Conservation (phyloP, 2,888 invertebrate species). For the Pilophorus perplexus region DNA sequence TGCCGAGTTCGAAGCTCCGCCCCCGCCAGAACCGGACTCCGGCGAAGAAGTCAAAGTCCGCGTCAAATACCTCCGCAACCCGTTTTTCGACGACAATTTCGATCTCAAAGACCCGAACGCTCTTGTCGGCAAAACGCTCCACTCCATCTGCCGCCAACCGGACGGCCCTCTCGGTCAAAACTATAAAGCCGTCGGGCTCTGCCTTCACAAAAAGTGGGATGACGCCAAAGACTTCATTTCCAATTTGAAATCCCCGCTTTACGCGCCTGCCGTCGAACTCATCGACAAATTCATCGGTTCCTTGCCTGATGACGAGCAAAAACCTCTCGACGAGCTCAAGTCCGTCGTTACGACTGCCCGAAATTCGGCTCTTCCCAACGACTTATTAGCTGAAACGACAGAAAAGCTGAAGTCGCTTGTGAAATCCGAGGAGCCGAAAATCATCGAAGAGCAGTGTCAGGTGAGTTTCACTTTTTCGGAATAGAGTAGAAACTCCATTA, state of each 20-base stretch:
- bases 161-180: constrained; percentile 57
- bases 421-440: constrained; percentile 2
- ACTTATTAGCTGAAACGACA: constrained; percentile 7
- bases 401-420: constrained; percentile 19
- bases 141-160: constrained; percentile 59
- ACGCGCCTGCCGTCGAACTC: constrained; percentile 19
- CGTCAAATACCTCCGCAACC: constrained; percentile 75
- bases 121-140: constrained; percentile 80
- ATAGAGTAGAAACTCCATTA: too few species aligned
- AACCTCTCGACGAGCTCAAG: not conserved
- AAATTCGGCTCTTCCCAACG: constrained; percentile 1
- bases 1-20: constrained; percentile 54
- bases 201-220: constrained; percentile 66
- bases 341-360: constrained; percentile 11
- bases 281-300: constrained; percentile 26
- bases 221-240: constrained; percentile 48
- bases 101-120: constrained; percentile 70
- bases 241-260: constrained; percentile 43
- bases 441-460: constrained; percentile 25
- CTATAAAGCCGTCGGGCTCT: constrained; percentile 64
- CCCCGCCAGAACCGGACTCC: constrained; percentile 54
- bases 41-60: constrained; percentile 70
- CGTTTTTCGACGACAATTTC: constrained; percentile 86
- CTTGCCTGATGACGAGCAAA: constrained; percentile 27
- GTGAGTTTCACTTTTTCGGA: constrained; percentile 4